Base-by-base conservation (phyloP, 2,888 invertebrate genomes). In the Fabriciana adippe region DNA sequence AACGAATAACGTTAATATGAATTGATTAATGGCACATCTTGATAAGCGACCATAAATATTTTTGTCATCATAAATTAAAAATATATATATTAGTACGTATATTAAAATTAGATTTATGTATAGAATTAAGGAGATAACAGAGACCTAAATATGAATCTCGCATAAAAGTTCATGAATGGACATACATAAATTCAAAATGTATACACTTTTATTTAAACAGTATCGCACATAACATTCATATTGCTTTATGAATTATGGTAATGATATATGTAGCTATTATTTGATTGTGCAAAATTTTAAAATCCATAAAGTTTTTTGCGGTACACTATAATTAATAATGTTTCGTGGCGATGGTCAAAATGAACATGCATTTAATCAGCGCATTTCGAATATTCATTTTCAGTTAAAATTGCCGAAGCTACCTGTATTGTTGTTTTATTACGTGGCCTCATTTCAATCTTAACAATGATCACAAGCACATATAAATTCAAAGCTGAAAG, bases 361-460 rank as follows among this genome's bases (percentile, higher is more conserved):
- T 66, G 47, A 59, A 66, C 59, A 66, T 66, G 54, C 66, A 54
- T 54, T 66, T 66, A 59, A 66, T 66, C 51, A 66, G 59, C 53
- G 59, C 15, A 54, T 45, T 61, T 41, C 18, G 54, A 56, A 56
- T 41, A 57, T 51, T 56, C 48, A 56, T 51, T 51, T 54, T 54
- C 31, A 66, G 6, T 60, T 66, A 15, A 51, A 21, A 61, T 50
- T 51, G 35, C 41, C 51, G 35, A 53, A 61, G 50, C 47, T 48
- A 59, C n/a, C n/a, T 26, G 47, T 48, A 59, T 59, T 59, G 48
- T 48, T 59, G 48, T 48, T 59, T 26, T 59, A 59, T 48, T 59
- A 16, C 48, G 59, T 59, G 59, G 59, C 59, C 59, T 59, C 48
- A 31, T 59, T 59, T 47, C 21, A 47, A 6, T 8, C 41, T 57